A percentile compares a stretch with the other conserved stretches of the same genome.
These are phyloP conservation scores for Trichomalopsis sarcophagae DNA, from an alignment of 1,140 invertebrate genomes.

Conservation along the genomic window DNA sequence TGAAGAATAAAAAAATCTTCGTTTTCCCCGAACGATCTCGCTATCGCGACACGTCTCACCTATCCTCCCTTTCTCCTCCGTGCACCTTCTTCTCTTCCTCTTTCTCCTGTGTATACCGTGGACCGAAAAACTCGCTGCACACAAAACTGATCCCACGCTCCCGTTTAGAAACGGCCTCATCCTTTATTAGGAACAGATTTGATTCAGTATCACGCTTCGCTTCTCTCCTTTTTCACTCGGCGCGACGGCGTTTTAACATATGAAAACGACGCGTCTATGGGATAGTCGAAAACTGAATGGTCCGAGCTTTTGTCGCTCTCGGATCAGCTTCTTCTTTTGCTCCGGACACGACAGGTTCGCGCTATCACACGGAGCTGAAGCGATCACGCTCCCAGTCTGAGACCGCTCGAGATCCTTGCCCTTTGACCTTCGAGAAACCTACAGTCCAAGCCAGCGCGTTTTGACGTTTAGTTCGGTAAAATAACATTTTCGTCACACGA, in stretches of 20 bases:
- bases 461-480: too few species aligned
- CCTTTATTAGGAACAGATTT: conserved; percentile 64
- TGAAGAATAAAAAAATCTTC: not conserved
- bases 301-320: conserved; percentile 56
- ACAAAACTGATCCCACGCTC: conserved; percentile 62
- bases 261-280: conserved; percentile 55
- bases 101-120: not conserved
- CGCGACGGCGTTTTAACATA: conserved; percentile 59
- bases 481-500: too few species aligned
- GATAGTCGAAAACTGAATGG: conserved; percentile 51
- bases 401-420: not conserved
- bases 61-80: conserved; percentile 2
- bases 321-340: conserved; percentile 35
- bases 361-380: conserved; percentile 35
- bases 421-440: conserved; percentile 7
- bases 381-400: conserved; percentile 50
- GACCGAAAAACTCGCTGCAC: conserved; percentile 10
- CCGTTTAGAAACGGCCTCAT: conserved; percentile 57
- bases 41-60: conserved; percentile 23
- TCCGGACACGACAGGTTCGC: conserved; percentile 23
- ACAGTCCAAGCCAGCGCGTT: too few species aligned
- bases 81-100: not conserved
- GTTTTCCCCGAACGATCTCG: not conserved
- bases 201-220: conserved; percentile 64
- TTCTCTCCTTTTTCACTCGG: conserved; percentile 43